These are phyloP conservation scores for Coptodon rendalli DNA, from an alignment of 2,113 vertebrate genomes.

Conservation along the genomic window DNA sequence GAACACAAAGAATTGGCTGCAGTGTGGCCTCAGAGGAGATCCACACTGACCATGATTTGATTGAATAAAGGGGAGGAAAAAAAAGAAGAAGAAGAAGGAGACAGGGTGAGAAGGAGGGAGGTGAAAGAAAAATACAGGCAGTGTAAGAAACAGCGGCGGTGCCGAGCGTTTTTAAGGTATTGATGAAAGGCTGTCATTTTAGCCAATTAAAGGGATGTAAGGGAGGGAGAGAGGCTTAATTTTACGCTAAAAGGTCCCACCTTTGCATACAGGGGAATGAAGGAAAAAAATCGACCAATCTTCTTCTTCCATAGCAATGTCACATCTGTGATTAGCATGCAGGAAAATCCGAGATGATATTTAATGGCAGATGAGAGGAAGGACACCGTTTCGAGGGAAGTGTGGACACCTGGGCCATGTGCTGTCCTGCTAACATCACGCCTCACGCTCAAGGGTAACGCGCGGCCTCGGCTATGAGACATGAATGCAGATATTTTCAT, in stretches of 20 bases:
- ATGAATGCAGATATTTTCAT: background rate
- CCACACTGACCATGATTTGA: slow-evolving; percentile 88
- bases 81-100: slow-evolving; percentile 58
- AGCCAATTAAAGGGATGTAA: slow-evolving; percentile 85
- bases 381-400: slow-evolving; percentile 33
- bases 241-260: slow-evolving; percentile 77
- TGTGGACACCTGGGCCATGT: background rate
- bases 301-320: slow-evolving; percentile 34
- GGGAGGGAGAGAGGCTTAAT: slow-evolving; percentile 86
- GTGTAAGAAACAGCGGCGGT: slow-evolving; percentile 9
- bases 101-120: background rate
- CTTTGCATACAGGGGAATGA: background rate
- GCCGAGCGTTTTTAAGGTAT: slow-evolving; percentile 84
- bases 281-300: background rate
- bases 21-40: slow-evolving; percentile 86
- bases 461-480: background rate
- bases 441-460: slow-evolving; percentile 45
- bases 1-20: slow-evolving; percentile 91
- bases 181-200: slow-evolving; percentile 97
- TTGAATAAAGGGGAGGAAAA: slow-evolving; percentile 80
- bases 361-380: slow-evolving; percentile 11
- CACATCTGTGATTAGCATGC: slow-evolving; percentile 51
- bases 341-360: slow-evolving; percentile 20
- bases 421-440: slow-evolving; percentile 16
- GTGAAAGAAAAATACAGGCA: background rate